phyloP scores from a whole-genome alignment of 2,888 invertebrate genomes.

The Strigamia crassipes region DNA sequence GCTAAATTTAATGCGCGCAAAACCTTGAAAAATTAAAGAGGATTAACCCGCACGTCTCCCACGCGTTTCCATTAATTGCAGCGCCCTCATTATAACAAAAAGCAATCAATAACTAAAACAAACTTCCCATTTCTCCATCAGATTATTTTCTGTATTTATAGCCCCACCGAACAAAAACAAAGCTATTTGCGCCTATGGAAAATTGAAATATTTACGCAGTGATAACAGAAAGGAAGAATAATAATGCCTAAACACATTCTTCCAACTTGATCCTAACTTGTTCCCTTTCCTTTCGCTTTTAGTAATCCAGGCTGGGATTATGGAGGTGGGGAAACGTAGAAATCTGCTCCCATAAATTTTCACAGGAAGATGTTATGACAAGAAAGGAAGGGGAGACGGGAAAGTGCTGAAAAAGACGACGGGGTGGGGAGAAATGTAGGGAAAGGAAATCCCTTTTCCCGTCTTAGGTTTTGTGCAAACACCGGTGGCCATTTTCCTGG shows the following conservation, averaged over 20 bases:
- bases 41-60: slow-evolving; percentile 24
- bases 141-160: too few relatives aligned
- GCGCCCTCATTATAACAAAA: neutral
- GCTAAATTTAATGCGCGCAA: slow-evolving; percentile 36
- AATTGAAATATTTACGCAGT: neutral
- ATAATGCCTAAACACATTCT: slow-evolving; percentile 11
- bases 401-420: neutral
- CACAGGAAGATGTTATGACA: slow-evolving; percentile 37
- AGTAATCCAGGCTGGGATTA: slow-evolving; percentile 31
- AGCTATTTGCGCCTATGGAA: too few relatives aligned
- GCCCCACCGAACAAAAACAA: too few relatives aligned
- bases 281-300: slow-evolving; percentile 22
- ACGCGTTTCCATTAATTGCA: slow-evolving; percentile 4
- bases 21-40: slow-evolving; percentile 42
- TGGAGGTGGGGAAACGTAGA: slow-evolving; percentile 27
- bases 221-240: neutral
- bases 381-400: slow-evolving; percentile 36
- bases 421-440: neutral
- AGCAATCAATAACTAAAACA: neutral
- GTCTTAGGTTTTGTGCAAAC: neutral
- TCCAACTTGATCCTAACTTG: neutral
- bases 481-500: slow-evolving; percentile 24
- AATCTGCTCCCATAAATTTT: slow-evolving; percentile 37
- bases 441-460: slow-evolving; percentile 34
- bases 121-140: neutral